Conservation (phyloP, 2,113 vertebrate species). For the Amblyopsis rosae region DNA sequence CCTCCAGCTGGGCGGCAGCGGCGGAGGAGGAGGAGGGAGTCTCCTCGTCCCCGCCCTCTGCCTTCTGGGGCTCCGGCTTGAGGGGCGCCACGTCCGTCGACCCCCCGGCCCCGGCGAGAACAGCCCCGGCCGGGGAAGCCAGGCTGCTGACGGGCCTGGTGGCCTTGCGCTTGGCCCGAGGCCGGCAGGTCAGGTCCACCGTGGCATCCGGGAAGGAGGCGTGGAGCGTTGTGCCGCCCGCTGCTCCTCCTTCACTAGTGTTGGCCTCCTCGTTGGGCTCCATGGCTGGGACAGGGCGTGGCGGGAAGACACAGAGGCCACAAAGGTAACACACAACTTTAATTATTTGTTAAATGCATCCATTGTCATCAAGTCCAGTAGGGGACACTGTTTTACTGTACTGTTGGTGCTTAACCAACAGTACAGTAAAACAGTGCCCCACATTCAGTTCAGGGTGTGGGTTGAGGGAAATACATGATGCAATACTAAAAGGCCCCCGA, state of each 20-base stretch:
- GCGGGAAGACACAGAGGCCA: not conserved
- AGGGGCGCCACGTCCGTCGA: constrained; percentile 7
- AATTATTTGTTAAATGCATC: no score
- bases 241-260: constrained; percentile 8
- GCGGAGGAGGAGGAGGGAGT: constrained; percentile 10
- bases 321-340: no score
- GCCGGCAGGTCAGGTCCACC: constrained; percentile 51
- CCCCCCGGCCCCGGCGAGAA: not conserved
- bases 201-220: constrained; percentile 32
- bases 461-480: no score
- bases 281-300: constrained; percentile 31
- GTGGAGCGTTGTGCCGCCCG: not conserved
- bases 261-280: constrained; percentile 38
- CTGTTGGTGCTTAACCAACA: no score
- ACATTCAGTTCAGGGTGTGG: no score
- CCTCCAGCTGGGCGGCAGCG: constrained; percentile 31
- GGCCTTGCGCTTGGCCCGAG: constrained; percentile 41
- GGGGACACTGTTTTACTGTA: no score
- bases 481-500: no score
- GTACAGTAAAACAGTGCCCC: no score
- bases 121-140: not conserved
- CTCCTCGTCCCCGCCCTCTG: constrained; percentile 30
- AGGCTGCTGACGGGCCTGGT: constrained; percentile 17
- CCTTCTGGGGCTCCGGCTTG: constrained; percentile 48
- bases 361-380: no score